Evolutionary conservation across 2,113 vertebrate genomes (phyloP).

Genomic region (Spizaetus ornatus): DNA sequence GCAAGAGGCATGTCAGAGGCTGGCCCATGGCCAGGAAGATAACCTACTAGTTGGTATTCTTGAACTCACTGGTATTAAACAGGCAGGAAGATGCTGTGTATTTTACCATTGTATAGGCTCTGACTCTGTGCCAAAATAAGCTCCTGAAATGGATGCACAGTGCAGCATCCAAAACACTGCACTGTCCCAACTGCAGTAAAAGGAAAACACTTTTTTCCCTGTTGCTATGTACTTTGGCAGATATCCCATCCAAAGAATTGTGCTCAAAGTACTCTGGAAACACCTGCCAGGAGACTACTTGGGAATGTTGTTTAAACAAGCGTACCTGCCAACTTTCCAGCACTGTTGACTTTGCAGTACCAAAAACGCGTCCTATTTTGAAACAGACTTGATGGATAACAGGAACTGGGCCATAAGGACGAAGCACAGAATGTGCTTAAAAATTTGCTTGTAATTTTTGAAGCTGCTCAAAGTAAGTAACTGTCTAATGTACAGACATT

Average conservation of each 20-base stretch:
- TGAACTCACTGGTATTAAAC: background rate
- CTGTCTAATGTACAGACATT: background rate
- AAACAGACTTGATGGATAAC: conserved; percentile 68
- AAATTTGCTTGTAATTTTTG: conserved; percentile 17
- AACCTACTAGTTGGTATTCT: background rate
- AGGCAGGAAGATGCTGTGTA: conserved; percentile 28
- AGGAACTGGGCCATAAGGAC: conserved; percentile 53
- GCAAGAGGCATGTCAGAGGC: background rate
- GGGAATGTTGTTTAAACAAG: conserved; percentile 80
- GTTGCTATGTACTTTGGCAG: conserved; percentile 81
- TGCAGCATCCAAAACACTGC: conserved; percentile 47
- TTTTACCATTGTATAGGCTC: conserved; percentile 56
- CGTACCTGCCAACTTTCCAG: conserved; percentile 79
- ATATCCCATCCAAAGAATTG: conserved; percentile 72
- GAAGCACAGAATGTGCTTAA: conserved; percentile 54
- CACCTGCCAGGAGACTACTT: conserved; percentile 81
- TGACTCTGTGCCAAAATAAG: conserved; percentile 59
- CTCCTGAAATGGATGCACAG: conserved; percentile 37
- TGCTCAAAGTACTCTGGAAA: conserved; percentile 79
- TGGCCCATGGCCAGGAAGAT: background rate
- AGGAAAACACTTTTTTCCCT: conserved; percentile 67
- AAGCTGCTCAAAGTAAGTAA: background rate
- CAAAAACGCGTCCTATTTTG: conserved; percentile 71
- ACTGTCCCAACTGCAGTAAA: conserved; percentile 55
- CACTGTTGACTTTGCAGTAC: conserved; percentile 69